phyloP scores from a whole-genome alignment of 2,888 invertebrate genomes.

The Limnephilus auricula region DNA sequence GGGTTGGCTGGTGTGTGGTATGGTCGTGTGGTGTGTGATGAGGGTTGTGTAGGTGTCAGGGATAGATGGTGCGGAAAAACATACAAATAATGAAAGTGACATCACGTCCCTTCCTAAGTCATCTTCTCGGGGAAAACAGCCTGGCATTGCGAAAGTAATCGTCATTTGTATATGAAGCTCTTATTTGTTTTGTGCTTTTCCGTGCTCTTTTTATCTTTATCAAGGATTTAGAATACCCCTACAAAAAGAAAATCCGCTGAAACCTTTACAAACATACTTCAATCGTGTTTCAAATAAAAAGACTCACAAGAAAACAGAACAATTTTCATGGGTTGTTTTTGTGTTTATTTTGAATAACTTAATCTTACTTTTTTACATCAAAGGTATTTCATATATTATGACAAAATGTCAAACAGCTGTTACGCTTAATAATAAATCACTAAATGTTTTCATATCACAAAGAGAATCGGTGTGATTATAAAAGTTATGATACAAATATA shows the following conservation, averaged over 20 bases:
- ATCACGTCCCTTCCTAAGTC: not conserved
- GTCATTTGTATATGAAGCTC: not conserved
- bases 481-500: not conserved
- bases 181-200: constrained; percentile 6
- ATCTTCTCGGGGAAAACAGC: not conserved
- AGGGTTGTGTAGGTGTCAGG: too few species aligned
- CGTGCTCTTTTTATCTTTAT: not conserved
- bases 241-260: not conserved
- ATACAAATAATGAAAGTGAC: not conserved
- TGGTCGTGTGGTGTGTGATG: too few species aligned
- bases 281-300: not conserved
- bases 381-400: not conserved
- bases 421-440: not conserved
- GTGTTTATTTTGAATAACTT: not conserved
- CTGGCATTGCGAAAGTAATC: not conserved
- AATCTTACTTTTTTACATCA: not conserved
- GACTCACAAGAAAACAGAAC: not conserved
- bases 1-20: too few species aligned
- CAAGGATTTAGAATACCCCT: not conserved
- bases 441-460: not conserved
- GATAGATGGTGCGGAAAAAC: not conserved
- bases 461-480: not conserved
- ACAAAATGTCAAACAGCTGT: not conserved
- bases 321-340: not conserved
- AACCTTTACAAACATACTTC: not conserved